Base-by-base conservation (phyloP, 23 tunicate species). In the Ascidia mentula region DNA sequence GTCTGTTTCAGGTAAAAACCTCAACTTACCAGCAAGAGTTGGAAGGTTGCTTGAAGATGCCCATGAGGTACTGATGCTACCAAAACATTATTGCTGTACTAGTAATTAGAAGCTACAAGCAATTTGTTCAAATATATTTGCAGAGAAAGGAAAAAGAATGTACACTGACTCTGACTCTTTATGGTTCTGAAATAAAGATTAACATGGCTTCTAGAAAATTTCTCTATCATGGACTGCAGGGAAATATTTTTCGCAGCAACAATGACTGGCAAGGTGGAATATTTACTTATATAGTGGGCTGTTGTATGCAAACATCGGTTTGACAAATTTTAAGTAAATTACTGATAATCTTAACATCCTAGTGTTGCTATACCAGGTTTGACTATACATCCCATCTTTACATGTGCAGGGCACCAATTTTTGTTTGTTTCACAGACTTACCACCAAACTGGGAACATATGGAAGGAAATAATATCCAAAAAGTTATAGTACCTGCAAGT, bases 11-110 rank as follows among this genome's bases (percentile, higher is more conserved):
- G 13, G 7, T 26, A 9, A 5, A 1, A 20, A 20, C n/a, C n/a
- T n/a, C 22, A 53, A 53, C 22, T 53, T 53, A 28, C 65, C 65
- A 53, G 28, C 65, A 53, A 53, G 65, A 53, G 65, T 53, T 53
- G 65, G 65, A 53, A 53, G 24, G 24, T 53, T 28, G 2, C 7
- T 53, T 53, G 65, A 53, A 53, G 24, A 20, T 3, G 65, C 65
- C 24, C 24, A 5, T 9, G 24, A 9, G 13, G 65, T 53, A 53
- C 22, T n/a, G n/a, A n/a, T n/a, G n/a, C n/a, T n/a, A n/a, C n/a
- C n/a, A n/a, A n/a, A n/a, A n/a, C n/a, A n/a, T n/a, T n/a, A n/a
- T n/a, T n/a, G n/a, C 22, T 26, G 7, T 53, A 5, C 24, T 9
- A n/a, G n/a, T 6, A 20, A 28, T 53, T 5, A 53, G 24, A 53